Evolutionary conservation across 2,888 invertebrate species (phyloP).

Genomic region (Acleris sparsana): DNA sequence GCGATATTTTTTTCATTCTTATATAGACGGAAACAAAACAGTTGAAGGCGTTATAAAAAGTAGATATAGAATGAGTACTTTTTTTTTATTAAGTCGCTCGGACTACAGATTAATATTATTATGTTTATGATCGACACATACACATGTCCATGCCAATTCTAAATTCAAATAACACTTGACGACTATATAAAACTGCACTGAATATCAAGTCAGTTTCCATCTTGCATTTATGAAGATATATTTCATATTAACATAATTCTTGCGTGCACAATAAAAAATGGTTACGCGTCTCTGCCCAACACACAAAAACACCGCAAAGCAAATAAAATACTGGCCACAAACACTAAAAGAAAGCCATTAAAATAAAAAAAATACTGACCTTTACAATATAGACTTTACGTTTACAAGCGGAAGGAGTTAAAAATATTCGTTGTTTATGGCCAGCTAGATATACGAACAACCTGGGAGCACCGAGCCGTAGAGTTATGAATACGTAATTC

Average conservation of each 20-base stretch:
- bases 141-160: conserved; percentile 5
- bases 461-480: conserved; percentile 19
- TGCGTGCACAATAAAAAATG: conserved; percentile 17
- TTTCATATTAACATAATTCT: conserved; percentile 21
- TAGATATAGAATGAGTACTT: too few species aligned
- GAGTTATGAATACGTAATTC: conserved; percentile 29
- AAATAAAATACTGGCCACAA: conserved; percentile 30
- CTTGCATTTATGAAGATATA: conserved; percentile 28
- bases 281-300: conserved; percentile 30
- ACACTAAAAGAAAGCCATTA: conserved; percentile 23
- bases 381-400: conserved; percentile 23
- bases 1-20: conserved; percentile 1
- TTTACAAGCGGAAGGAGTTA: conserved; percentile 28
- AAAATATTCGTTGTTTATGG: conserved; percentile 35
- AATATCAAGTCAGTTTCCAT: conserved; percentile 18
- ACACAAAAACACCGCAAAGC: conserved; percentile 23
- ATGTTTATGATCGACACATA: too few species aligned
- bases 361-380: conserved; percentile 27
- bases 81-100: not conserved
- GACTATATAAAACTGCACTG: conserved; percentile 18
- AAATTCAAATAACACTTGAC: conserved; percentile 29
- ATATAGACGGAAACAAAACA: not conserved
- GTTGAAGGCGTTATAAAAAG: not conserved
- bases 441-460: conserved; percentile 27
- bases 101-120: too few species aligned